Conservation (phyloP, 2,888 invertebrate genomes). For the Argyresthia goedartella region DNA sequence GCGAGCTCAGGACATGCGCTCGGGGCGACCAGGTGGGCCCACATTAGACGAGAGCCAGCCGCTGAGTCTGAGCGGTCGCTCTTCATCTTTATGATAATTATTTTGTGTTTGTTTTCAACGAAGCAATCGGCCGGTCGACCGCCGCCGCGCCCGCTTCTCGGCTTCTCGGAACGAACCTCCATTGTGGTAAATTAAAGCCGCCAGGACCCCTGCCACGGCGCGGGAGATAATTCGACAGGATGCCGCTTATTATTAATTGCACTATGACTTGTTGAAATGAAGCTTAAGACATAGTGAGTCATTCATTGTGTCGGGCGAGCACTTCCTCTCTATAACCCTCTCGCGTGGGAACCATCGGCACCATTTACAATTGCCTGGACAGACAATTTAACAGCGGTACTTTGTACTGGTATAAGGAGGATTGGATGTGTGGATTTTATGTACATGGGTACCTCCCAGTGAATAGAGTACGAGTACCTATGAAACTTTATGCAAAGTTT, state of each 20-base stretch:
- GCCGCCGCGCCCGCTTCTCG: constrained; percentile 54
- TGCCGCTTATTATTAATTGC: constrained; percentile 72
- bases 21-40: constrained; percentile 57
- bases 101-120: constrained; percentile 71
- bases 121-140: constrained; percentile 49
- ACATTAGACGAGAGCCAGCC: constrained; percentile 47
- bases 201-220: constrained; percentile 66
- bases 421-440: neutral
- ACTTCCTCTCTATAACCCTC: constrained; percentile 23
- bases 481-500: no score
- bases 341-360: constrained; percentile 49
- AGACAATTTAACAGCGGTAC: neutral
- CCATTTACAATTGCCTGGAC: neutral
- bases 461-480: neutral
- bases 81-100: constrained; percentile 72
- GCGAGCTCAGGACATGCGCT: constrained; percentile 21
- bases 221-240: constrained; percentile 70
- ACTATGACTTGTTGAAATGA: constrained; percentile 71
- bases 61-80: constrained; percentile 63
- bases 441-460: neutral
- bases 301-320: constrained; percentile 55
- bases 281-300: constrained; percentile 64
- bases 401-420: neutral
- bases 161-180: constrained; percentile 68
- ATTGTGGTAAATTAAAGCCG: constrained; percentile 71